Evolutionary conservation across 2,797 vertebrate species (phyloP), one percentile per base, ranked within the genome.

Genomic region (Xerus rutilus): DNA sequence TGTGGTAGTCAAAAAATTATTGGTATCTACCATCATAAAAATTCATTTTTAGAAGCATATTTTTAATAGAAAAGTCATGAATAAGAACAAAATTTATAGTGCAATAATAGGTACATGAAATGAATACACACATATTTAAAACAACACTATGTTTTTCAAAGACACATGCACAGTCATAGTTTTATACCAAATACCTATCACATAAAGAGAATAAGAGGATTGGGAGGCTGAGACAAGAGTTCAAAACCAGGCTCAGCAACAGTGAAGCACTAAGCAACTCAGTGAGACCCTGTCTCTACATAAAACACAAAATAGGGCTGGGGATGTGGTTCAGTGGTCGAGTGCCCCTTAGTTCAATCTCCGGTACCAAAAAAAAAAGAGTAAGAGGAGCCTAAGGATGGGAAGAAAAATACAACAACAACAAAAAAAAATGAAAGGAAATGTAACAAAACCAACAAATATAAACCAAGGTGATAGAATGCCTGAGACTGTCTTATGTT

Each of bases 21-120:
- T 85, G 5, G 14, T 9, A 35, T 2, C 45, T 1, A 32, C n/a
- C 28, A 32, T 82, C 32, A 25, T 52, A 52, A 79, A 11, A 94
- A 87, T 79, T 20, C 5, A 74, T 64, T 86, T 86, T 49, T 91
- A 76, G 84, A 79, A 83, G 28, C n/a, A 47, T 74, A 45, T 13
- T 94, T 95, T 91, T 85, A 94, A 32, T 88, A 39, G 28, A 32
- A 72, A 82, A 18, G 5, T 79, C 57, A 70, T 76, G 7, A 77
- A 89, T 91, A n/a, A 76, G 59, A 70, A 43, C 3, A 86, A 78
- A 30, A 92, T 92, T 70, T 87, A 45, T 35, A 79, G 25, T 83
- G 7, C 14, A 69, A 70, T 57, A 90, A 43, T 13, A 57, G 17
- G 18, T 64, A 82, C 6, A 9, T 85, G 32, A 76, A 94, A 76